Base-by-base conservation (phyloP, 2,113 vertebrate species). In the Sylvilagus bachmani region DNA sequence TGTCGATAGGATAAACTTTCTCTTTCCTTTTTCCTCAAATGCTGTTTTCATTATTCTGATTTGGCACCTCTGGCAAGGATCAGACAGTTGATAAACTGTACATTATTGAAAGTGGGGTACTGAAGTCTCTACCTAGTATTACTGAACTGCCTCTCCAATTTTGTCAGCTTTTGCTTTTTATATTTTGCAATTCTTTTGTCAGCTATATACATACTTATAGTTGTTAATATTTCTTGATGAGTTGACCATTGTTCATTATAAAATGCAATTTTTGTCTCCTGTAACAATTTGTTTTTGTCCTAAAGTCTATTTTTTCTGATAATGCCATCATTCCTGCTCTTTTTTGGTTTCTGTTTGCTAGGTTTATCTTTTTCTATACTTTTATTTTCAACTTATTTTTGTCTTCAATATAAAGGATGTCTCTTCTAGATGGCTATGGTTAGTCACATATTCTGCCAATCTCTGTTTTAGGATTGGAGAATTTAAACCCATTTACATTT, bases 331-430 rank as follows among this genome's bases (percentile, higher is more conserved):
- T 7, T 62, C 6, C 51, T 74, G 38, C 3, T 86, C 21, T 95
- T 21, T 94, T 94, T 33, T 77, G 67, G 75, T 85, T 91, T 90
- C 27, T 38, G 1, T 58, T 88, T 93, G 38, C 58, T 74, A 2
- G 14, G 24, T 82, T 3, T 75, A 91, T 81, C 61, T 62, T 83
- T 93, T 89, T 44, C 66, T 29, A 82, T 21, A 10, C 16, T 89
- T 93, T 91, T 70, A 70, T 49, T 92, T 86, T 95, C 25, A 91
- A 67, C n/a, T 29, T 90, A 53, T 86, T 74, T 81, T 33, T 79
- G 14, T 84, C 21, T 93, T 91, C 27, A 74, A 81, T 91, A 31
- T 78, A 88, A 79, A 53, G 17, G 44, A 10, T 55, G 11, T 84
- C 74, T 71, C 27, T 62, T 93, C 1, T 6, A 64, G 25, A 88